A percentile compares a stretch with the other conserved stretches of the same genome.
phyloP scores from a whole-genome alignment of 2,888 invertebrate genomes.

The Amblyjoppa proteus region DNA sequence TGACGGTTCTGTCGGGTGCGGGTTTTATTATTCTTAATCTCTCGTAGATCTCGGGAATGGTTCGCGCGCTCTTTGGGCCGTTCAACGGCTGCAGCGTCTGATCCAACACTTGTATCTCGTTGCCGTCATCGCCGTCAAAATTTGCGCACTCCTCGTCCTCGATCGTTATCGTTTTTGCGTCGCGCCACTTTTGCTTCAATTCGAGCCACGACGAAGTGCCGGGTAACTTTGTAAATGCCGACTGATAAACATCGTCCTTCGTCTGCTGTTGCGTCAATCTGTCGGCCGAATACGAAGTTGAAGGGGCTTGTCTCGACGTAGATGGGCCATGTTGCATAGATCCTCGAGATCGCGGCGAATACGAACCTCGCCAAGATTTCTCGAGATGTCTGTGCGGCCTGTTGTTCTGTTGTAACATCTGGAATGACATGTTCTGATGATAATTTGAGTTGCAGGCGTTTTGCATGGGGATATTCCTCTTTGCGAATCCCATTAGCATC shows the following conservation, averaged over 20 bases:
- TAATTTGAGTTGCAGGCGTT: constrained; percentile 68
- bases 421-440: constrained; percentile 62
- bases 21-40: constrained; percentile 81
- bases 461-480: constrained; percentile 67
- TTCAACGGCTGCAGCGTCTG: constrained; percentile 77
- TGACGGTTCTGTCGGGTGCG: constrained; percentile 77
- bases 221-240: constrained; percentile 76
- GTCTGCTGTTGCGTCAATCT: not conserved
- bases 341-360: not conserved
- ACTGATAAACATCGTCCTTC: constrained; percentile 56
- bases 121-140: constrained; percentile 70
- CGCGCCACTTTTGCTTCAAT: constrained; percentile 81
- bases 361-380: constrained; percentile 25
- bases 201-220: constrained; percentile 80
- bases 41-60: constrained; percentile 78
- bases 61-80: constrained; percentile 73
- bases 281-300: constrained; percentile 25
- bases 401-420: constrained; percentile 41
- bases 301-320: constrained; percentile 23
- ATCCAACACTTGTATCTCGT: constrained; percentile 79
- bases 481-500: constrained; percentile 43
- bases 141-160: constrained; percentile 79
- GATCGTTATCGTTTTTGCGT: constrained; percentile 82
- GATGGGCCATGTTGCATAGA: constrained; percentile 48
- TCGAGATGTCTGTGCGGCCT: constrained; percentile 38